Evolutionary conservation across 2,797 vertebrate genomes (phyloP), one percentile per base, ranked within the genome.

Genomic region (Allobates femoralis): DNA sequence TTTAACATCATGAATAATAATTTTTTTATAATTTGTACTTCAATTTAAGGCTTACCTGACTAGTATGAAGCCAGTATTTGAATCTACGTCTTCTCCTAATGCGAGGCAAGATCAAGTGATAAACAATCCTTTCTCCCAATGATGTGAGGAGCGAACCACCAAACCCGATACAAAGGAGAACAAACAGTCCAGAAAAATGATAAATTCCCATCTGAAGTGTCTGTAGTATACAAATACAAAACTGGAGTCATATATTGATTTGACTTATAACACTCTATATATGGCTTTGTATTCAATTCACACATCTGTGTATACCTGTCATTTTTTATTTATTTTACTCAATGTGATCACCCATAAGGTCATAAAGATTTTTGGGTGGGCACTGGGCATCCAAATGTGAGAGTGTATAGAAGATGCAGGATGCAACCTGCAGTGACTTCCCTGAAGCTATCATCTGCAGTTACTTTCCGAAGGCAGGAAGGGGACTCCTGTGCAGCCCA

Each of bases 1-100:
- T 46, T 64, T 28, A n/a, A 64, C 8, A 3, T 23, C 21, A n/a
- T 28, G 21, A 23, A 23, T 28, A n/a, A n/a, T n/a, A n/a, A 2
- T 21, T n/a, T 28, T 30, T 12, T 19, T 79, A 58, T 15, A 21
- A 58, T 56, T 18, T 67, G 8, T 71, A 28, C 60, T 15, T 3
- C 21, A 73, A 23, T 7, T 41, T 5, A 3, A 14, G 3, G 15
- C 88, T 64, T 86, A 97, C 97, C 96, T 98, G 97, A 77, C 97
- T 97, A 0, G 96, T 98, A 91, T 98, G 97, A 64, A 98, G 94
- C 97, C 97, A 98, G 88, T 98, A 98, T 88, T 96, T 97, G 86
- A 96, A 95, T 76, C 93, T 95, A 89, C 95, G 94, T 30, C 94
- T 91, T 62, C 94, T 94, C 21, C 95, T 95, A 86, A 98, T 97